Base-by-base conservation (phyloP, 2,888 invertebrate species). In the Osmoderma eremita region DNA sequence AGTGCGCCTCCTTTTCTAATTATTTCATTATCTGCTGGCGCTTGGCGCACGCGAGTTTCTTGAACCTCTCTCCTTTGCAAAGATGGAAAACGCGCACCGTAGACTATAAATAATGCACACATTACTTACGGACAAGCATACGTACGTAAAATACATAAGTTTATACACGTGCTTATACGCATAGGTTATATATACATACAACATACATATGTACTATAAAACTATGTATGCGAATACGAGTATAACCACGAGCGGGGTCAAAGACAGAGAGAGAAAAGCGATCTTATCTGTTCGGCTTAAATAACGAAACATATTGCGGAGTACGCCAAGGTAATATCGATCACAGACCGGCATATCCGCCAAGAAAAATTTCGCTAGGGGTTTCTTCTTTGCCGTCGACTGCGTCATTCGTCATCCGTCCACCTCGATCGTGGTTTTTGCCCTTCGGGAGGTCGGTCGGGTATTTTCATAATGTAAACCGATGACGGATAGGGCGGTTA, bases 261-360 rank as follows among this genome's bases (percentile, higher is more conserved):
- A 45, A 45, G 24, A 45, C 18, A 56, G 38, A 65, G 24, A 45
- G 24, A 56, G 38, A 65, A 17, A 49, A 39, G 50, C 36, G 70
- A 70, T 68, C 65, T 54, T 68, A 70, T 70, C 70, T 63, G 58
- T 30, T 15, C 58, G 45, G 45, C 42, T 65, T 65, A 70, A 70
- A 68, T 70, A 70, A 70, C 67, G 68, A 68, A 66, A 65, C 61
- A 65, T 53, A 63, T 48, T 64, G 64, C 65, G 42, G 63, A 64
- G 65, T 45, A 61, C 58, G 45, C 30, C 15, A 53, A 49, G 45
- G 58, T 62, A 67, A 68, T 69, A 69, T 69, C 69, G 71, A 71
- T 67, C 65, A 68, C 8, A 30, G 70, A 65, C 68, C 65, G 67
- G 68, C 45, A 45, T 61, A 61, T 48, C 45, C 45, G 30, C 58